Evolutionary conservation across 2,113 vertebrate species (phyloP), one percentile per base, ranked within the genome.

Genomic region (Dasyprocta punctata): DNA sequence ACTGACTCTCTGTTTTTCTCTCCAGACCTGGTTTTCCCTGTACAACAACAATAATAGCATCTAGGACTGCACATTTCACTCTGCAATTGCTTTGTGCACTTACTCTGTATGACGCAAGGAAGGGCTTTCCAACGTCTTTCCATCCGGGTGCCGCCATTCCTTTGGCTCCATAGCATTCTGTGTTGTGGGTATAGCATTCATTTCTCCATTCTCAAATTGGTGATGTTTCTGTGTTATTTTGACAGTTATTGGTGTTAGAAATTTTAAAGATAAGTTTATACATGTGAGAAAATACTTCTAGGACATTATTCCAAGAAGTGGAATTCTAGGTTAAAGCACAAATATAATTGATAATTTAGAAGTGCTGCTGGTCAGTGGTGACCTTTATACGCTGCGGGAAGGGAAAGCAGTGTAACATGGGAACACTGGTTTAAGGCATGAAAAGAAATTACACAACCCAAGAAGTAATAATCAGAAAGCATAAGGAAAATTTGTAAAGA

Each of bases 361-460:
- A 78, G 82, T 52, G 16, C 7, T 52, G 19, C 7, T 24, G 1
- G 49, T 9, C 4, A 7, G 1, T 33, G 41, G 0, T 7, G 3
- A 14, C 7, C 5, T 16, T 89, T 24, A 30, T 4, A 6, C 0
- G 0, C 13, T 16, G 1, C 30, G 60, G 22, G 24, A 87, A 28
- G 4, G 71, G 10, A 33, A 44, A 58, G 47, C 38, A 38, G 4
- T 6, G 1, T 80, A 5, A n/a, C 1, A 24, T 1, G 12, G n/a
- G 73, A 56, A 73, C 26, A 49, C 41, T 71, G 47, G 13, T 7
- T 44, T 73, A 93, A 6, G 0, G 58, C 17, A 12, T 4, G 9
- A 67, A 30, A 1, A 7, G 13, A 17, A 83, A 6, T 33, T 8
- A 22, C 44, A 1, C 33, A 33, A 17, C 26, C 58, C 10, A 22